Percentiles rank a stretch among this genome's conserved stretches.
Evolutionary conservation across 2,888 invertebrate genomes (phyloP).

Genomic region (Drosophila borborema): DNA sequence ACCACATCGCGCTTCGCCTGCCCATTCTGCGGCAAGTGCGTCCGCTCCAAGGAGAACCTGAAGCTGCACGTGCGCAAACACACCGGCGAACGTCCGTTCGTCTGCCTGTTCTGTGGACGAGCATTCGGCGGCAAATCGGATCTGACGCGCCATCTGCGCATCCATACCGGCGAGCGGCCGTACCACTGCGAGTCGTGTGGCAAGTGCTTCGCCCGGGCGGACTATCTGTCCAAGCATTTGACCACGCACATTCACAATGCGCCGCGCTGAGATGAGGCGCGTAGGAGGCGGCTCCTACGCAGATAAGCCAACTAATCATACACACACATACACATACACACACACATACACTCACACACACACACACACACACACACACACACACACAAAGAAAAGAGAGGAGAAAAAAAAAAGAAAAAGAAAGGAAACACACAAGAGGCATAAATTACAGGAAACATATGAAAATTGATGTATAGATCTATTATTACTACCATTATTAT

Average conservation of each 20-base stretch:
- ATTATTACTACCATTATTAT: slow-evolving; percentile 52
- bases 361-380: no score
- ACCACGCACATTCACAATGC: slow-evolving; percentile 95
- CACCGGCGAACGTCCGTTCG: slow-evolving; percentile 95
- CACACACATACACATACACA: slow-evolving; percentile 19
- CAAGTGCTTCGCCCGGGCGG: slow-evolving; percentile 95
- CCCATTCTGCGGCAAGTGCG: slow-evolving; percentile 95
- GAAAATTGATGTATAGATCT: slow-evolving; percentile 62
- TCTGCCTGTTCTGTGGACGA: slow-evolving; percentile 94
- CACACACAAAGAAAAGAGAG: no score
- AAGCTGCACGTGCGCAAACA: slow-evolving; percentile 95
- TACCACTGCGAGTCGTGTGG: slow-evolving; percentile 97
- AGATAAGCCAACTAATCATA: slow-evolving; percentile 78
- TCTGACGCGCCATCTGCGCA: slow-evolving; percentile 93
- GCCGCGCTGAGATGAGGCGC: slow-evolving; percentile 86
- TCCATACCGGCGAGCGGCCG: slow-evolving; percentile 95
- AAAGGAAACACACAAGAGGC: slow-evolving; percentile 52
- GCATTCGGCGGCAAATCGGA: slow-evolving; percentile 96
- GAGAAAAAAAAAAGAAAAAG: neutral
- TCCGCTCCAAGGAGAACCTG: slow-evolving; percentile 94
- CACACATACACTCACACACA: slow-evolving; percentile 21
- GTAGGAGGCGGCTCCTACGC: slow-evolving; percentile 86
- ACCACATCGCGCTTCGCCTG: slow-evolving; percentile 90
- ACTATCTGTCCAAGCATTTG: slow-evolving; percentile 95
- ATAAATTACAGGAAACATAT: slow-evolving; percentile 67